These are phyloP conservation scores for Tamandua tetradactyla DNA, from an alignment of 2,797 vertebrate species.

Conservation along the genomic window DNA sequence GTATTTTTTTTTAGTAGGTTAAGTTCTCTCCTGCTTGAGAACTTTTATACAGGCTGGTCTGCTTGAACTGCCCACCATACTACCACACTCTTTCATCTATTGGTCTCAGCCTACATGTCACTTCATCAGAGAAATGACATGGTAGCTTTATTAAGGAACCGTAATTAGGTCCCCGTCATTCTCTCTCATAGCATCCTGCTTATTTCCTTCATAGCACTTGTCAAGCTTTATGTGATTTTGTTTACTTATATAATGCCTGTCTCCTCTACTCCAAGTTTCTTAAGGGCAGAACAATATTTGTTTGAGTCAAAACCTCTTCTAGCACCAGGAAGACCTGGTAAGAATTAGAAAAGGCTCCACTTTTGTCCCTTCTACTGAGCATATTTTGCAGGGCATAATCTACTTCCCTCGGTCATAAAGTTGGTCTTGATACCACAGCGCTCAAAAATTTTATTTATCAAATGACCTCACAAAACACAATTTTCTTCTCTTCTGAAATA, in stretches of 20 bases:
- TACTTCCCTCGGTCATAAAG: neutral
- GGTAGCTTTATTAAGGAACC: neutral
- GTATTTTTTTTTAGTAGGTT: neutral
- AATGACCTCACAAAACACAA: neutral
- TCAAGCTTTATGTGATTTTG: neutral
- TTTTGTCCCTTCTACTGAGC: neutral
- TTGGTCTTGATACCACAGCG: neutral
- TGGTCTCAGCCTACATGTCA: neutral
- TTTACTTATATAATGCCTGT: neutral
- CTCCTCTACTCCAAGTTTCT: neutral
- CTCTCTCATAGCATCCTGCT: neutral
- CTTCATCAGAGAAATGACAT: neutral
- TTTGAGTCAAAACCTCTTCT: neutral
- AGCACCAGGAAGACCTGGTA: neutral
- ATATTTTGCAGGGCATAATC: neutral
- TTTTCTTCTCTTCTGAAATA: too few species aligned
- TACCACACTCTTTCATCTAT: neutral
- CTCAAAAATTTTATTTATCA: neutral
- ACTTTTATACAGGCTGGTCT: neutral
- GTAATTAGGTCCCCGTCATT: neutral
- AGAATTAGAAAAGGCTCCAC: neutral
- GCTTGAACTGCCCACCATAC: neutral
- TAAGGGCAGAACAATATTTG: neutral
- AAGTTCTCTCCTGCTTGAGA: neutral
- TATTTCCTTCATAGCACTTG: conserved; percentile 6